Evolutionary conservation across 2,113 vertebrate genomes (phyloP).

Genomic region (Burhinus bistriatus): DNA sequence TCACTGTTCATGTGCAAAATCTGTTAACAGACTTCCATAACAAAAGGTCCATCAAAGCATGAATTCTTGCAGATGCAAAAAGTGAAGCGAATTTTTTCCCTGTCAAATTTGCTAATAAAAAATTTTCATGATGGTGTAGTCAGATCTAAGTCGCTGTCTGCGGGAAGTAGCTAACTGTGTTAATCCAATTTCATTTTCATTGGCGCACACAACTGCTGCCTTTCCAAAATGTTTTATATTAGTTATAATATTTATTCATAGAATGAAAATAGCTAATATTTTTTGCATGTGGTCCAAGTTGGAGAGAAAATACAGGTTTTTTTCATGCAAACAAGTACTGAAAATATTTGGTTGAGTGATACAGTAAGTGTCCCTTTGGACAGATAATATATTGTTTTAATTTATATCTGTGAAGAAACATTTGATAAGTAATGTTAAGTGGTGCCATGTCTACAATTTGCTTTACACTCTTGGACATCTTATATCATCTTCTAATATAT

Average conservation of each 20-base stretch:
- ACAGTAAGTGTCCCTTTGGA: background rate
- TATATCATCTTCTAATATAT: background rate
- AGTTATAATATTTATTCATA: background rate
- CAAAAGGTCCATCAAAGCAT: background rate
- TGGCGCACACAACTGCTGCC: background rate
- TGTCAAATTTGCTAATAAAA: background rate
- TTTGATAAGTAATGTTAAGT: background rate
- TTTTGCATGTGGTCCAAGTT: background rate
- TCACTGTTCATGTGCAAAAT: background rate
- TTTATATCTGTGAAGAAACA: background rate
- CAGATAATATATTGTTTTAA: background rate
- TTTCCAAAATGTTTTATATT: background rate
- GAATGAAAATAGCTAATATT: background rate
- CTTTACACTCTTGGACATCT: background rate
- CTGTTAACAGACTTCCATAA: background rate
- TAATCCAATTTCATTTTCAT: background rate
- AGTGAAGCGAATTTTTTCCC: background rate
- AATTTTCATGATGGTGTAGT: background rate
- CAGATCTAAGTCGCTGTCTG: background rate
- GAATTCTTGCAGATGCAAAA: background rate
- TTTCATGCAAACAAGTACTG: background rate
- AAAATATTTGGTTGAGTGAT: background rate
- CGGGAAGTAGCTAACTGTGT: background rate
- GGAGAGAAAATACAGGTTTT: accelerated
- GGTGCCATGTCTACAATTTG: background rate